Base-by-base conservation (phyloP, 2,113 vertebrate genomes). In the Bagarius yarrelli region DNA sequence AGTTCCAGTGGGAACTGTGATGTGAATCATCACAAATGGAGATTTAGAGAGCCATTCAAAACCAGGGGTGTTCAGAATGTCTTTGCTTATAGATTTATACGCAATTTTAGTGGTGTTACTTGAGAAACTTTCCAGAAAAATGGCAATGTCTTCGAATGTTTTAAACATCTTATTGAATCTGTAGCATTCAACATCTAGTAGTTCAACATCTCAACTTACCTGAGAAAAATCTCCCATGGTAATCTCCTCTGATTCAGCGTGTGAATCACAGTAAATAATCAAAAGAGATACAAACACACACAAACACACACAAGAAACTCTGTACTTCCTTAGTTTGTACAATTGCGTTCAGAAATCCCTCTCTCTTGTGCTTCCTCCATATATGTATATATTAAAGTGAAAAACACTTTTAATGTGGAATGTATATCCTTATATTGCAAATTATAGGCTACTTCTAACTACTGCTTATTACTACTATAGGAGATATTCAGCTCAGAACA, bases 11-110 rank as follows among this genome's bases (percentile, higher is more conserved):
- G 11, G 47, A 12, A 30, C 56, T 27, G 36, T 61, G 69, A 8
- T 60, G 32, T 74, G 27, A 81, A 81, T 55, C 59, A 19, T 61
- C 57, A 47, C 59, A 53, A 67, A 66, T 27, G 52, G 23, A 74
- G n/a, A 64, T 11, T 12, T 55, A 9, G 23, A 78, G 16, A 56
- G 32, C 23, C 13, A 67, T 47, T 40, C 19, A 55, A 30, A 70
- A 23, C n/a, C 8, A 25, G 21, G n/a, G 44, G 34, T 80, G 67
- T 80, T 63, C 19, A 52, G 69, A 61, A 69, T 61, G 21, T 5
- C 27, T 44, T 80, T 73, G 21, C 50, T 70, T n/a, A 32, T 15
- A 80, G 53, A 72, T 21, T 36, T 30, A n/a, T n/a, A n/a, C n/a
- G n/a, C 27, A 34, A 13, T 16, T 63, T 2, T 53, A 60, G 12